Evolutionary conservation across 2,888 invertebrate genomes (phyloP).

Genomic region (Polydesmus complanatus): DNA sequence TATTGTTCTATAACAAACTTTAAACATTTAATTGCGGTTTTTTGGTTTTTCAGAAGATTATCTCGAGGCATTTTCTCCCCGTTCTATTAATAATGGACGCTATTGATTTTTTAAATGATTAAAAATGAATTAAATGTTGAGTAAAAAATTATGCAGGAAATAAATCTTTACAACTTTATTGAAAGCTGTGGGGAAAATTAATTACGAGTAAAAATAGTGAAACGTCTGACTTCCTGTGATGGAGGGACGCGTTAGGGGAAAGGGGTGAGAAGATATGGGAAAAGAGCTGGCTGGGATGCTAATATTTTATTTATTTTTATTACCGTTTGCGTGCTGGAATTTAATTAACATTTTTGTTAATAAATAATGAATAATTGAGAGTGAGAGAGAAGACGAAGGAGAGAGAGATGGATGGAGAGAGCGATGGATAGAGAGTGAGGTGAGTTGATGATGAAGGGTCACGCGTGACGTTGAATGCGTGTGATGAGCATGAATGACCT

Average conservation of each 20-base stretch:
- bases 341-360: background rate
- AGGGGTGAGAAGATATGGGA: background rate
- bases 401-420: too few species aligned
- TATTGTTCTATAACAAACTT: too few species aligned
- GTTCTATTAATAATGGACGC: too few species aligned
- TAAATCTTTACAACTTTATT: background rate
- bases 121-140: too few species aligned
- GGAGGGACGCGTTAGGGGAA: background rate
- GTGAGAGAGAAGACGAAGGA: too few species aligned
- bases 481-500: background rate
- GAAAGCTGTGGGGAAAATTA: background rate
- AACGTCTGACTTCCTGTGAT: background rate
- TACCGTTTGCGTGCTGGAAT: background rate
- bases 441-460: background rate
- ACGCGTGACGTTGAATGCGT: background rate
- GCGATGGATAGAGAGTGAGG: background rate
- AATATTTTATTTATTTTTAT: background rate
- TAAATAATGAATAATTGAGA: background rate
- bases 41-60: too few species aligned
- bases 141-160: background rate
- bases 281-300: background rate
- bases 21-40: too few species aligned
- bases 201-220: too few species aligned
- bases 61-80: too few species aligned
- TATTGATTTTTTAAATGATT: too few species aligned